Base-by-base conservation (phyloP, 2,113 vertebrate genomes). In the Planiliza haematocheilus region DNA sequence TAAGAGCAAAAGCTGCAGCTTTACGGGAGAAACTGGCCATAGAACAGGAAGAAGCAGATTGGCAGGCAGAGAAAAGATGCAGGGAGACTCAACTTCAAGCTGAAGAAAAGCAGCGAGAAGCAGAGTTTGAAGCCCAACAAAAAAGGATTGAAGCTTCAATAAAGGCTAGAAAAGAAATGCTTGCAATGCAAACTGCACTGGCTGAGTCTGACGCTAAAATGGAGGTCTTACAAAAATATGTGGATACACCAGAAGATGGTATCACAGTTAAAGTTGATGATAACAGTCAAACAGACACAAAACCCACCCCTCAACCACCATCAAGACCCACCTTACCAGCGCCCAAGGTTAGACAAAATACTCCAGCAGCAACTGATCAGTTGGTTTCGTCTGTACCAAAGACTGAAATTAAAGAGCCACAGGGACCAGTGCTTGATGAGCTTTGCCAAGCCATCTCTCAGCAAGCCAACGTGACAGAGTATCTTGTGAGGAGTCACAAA, bases 401-500 rank as follows among this genome's bases (percentile, higher is more conserved):
- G 0, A 60, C 5, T 5, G 39, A 43, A 20, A 18, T 13, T 30
- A 30, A 30, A 30, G 24, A 30, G 24, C 24, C 37, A 0, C 36
- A 62, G 4, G 60, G 42, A 20, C 9, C 50, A 48, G 67, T 64
- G 34, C 70, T 82, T 30, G 59, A 85, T 17, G 20, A 51, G 12
- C n/a, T 85, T 2, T 79, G 75, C 37, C 16, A 82, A 16, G 75
- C 72, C 10, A 75, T 85, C n/a, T 53, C 72, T n/a, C 75, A 77
- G 10, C 70, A 82, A 73, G 67, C 51, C 38, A 75, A 73, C 5
- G 79, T n/a, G n/a, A 82, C 74, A 38, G 78, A 84, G 36, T 87
- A 75, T 4, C 53, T 82, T 2, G 71, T 84, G 48, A 82, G 53
- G 70, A 82, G 43, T 72, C 74, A 84, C 52, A 72, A 83, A 9